Percentiles rank a stretch among this genome's conserved stretches.
Evolutionary conservation across 2,888 invertebrate species (phyloP).

Genomic region (Hypolimnas misippus): DNA sequence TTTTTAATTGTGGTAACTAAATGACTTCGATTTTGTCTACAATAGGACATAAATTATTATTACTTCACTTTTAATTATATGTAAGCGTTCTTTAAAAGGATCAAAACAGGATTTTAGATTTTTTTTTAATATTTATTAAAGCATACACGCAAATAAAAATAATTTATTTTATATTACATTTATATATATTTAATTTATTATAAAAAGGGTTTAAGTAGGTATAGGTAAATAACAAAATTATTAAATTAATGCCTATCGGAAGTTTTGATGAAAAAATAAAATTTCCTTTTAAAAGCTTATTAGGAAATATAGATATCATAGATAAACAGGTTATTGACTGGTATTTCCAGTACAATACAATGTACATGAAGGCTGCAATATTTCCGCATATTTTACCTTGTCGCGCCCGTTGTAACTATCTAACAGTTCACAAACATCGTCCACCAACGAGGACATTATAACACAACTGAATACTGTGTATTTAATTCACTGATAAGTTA

Average conservation of each 20-base stretch:
- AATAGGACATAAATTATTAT: too few relatives aligned
- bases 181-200: too few relatives aligned
- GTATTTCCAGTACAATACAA: constrained; percentile 51
- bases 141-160: too few relatives aligned
- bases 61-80: too few relatives aligned
- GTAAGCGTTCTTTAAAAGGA: too few relatives aligned
- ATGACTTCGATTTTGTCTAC: too few relatives aligned
- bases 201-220: too few relatives aligned
- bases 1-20: too few relatives aligned
- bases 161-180: too few relatives aligned
- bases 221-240: too few relatives aligned
- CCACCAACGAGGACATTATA: constrained; percentile 67
- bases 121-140: too few relatives aligned
- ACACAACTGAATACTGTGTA: constrained; percentile 29
- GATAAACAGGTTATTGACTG: constrained; percentile 50
- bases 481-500: constrained; percentile 50
- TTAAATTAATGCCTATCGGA: not conserved
- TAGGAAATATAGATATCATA: constrained; percentile 17
- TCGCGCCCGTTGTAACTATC: constrained; percentile 94
- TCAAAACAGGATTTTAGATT: constrained; percentile 44
- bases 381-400: constrained; percentile 86
- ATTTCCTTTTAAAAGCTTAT: constrained; percentile 7
- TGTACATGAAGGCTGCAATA: constrained; percentile 61
- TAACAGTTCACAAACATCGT: constrained; percentile 88
- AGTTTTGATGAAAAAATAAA: not conserved